Conservation (phyloP, 2,888 invertebrate species). For the Yponomeuta cagnagella region DNA sequence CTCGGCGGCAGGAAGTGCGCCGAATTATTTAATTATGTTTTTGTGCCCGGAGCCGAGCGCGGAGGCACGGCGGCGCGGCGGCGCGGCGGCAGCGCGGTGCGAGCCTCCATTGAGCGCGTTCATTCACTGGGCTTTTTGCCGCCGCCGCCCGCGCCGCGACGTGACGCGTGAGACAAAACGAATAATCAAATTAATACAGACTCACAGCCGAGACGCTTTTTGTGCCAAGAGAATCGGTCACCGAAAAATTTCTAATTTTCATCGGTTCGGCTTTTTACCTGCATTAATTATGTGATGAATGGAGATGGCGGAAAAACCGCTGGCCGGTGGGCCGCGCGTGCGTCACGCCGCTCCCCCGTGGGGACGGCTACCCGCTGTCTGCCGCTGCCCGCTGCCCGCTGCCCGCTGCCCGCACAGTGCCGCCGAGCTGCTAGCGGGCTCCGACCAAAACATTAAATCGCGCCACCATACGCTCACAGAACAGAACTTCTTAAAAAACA, state of each 20-base stretch:
- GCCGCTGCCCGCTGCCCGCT: constrained; percentile 8
- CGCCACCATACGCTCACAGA: neutral
- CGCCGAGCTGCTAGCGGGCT: neutral
- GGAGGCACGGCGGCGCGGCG: neutral
- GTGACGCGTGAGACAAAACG: constrained; percentile 48
- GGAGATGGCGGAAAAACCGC: constrained; percentile 36
- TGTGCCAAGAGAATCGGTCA: constrained; percentile 40
- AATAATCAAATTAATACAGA: constrained; percentile 65
- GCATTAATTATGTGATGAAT: constrained; percentile 70
- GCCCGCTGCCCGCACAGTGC: no score
- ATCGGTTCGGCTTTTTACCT: constrained; percentile 56
- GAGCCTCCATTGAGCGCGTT: neutral
- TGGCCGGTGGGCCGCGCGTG: constrained; percentile 43
- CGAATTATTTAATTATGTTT: neutral
- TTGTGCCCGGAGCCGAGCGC: neutral
- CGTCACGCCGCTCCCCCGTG: constrained; percentile 40
- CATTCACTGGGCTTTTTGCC: constrained; percentile 14
- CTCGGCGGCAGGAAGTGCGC: neutral
- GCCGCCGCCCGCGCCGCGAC: constrained; percentile 14
- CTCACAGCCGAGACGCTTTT: constrained; percentile 48
- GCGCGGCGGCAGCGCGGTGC: neutral
- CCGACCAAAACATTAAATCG: neutral
- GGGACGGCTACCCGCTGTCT: constrained; percentile 19
- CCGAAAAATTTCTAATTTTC: constrained; percentile 68
- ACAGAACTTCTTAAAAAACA: no score